These are phyloP conservation scores for Caenorhabditis latens DNA, from an alignment of 1,140 invertebrate species.

Conservation along the genomic window DNA sequence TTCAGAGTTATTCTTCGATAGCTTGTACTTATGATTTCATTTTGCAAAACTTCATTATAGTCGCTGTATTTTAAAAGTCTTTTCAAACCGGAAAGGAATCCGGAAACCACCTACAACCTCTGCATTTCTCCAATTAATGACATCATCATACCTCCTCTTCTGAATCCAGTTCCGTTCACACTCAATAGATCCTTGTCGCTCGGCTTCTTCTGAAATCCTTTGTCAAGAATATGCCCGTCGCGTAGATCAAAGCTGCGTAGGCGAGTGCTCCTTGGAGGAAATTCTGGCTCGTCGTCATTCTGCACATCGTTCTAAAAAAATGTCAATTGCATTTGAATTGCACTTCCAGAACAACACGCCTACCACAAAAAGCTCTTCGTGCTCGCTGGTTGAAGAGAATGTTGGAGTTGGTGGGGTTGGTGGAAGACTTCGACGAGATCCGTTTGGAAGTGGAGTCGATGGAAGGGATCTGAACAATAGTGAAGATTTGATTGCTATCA, in stretches of 20 bases:
- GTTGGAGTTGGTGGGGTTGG: slow-evolving; percentile 34
- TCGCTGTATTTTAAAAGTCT: background rate
- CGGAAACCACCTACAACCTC: background rate
- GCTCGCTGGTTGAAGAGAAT: slow-evolving; percentile 39
- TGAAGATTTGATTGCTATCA: background rate
- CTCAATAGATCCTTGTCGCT: slow-evolving; percentile 25
- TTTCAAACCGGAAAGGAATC: background rate
- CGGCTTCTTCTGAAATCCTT: slow-evolving; percentile 46
- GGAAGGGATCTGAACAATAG: background rate
- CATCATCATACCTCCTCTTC: slow-evolving; percentile 45
- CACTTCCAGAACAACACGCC: slow-evolving; percentile 5
- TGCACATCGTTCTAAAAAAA: slow-evolving; percentile 34
- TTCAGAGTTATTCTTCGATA: no score
- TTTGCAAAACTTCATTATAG: background rate
- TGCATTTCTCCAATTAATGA: background rate
- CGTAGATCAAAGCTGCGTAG: slow-evolving; percentile 45
- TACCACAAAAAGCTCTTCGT: slow-evolving; percentile 54
- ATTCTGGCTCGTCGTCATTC: slow-evolving; percentile 19
- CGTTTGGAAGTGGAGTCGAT: slow-evolving; percentile 17
- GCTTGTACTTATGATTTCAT: no score
- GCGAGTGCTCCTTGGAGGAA: slow-evolving; percentile 4
- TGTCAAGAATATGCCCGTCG: slow-evolving; percentile 46
- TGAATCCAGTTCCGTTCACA: slow-evolving; percentile 19
- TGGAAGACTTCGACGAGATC: slow-evolving; percentile 44
- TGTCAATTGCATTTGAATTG: slow-evolving; percentile 22